Conservation (phyloP, 2,797 vertebrate species). For the Argentina silus region DNA sequence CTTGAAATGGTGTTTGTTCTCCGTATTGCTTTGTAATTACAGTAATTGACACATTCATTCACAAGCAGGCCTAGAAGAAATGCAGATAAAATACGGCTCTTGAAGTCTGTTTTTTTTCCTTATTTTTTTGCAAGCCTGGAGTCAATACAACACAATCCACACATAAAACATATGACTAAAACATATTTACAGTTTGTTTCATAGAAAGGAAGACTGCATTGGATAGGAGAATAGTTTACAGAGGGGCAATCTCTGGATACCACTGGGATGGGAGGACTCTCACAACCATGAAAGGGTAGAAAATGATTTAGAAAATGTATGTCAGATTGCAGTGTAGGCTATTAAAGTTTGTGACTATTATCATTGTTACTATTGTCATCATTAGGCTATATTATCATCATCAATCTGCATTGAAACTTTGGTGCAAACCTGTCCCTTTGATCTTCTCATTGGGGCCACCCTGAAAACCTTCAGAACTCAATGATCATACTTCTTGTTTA, state of each 20-base stretch:
- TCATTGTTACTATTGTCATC: neutral
- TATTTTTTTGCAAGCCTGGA: slow-evolving; percentile 72
- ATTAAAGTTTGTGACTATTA: neutral
- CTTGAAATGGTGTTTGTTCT: slow-evolving; percentile 55
- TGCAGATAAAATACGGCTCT: slow-evolving; percentile 39
- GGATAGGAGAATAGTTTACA: slow-evolving; percentile 54
- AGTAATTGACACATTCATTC: slow-evolving; percentile 60
- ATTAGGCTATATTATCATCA: neutral
- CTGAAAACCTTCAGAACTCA: too few species aligned
- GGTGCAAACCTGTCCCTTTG: neutral
- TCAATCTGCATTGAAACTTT: neutral
- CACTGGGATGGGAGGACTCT: slow-evolving; percentile 44
- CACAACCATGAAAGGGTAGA: neutral
- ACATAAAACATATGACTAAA: slow-evolving; percentile 60
- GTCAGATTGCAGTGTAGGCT: neutral
- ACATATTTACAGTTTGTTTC: slow-evolving; percentile 76
- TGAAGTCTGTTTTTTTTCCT: slow-evolving; percentile 38
- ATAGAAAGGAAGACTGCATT: slow-evolving; percentile 74
- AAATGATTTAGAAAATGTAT: neutral
- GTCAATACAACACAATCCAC: slow-evolving; percentile 76
- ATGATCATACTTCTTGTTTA: too few species aligned
- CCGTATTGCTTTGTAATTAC: slow-evolving; percentile 75
- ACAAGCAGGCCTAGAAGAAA: slow-evolving; percentile 3
- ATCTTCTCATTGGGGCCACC: neutral
- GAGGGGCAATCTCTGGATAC: slow-evolving; percentile 49